Evolutionary conservation across 2,888 invertebrate genomes (phyloP).

Genomic region (Drosophila differens): DNA sequence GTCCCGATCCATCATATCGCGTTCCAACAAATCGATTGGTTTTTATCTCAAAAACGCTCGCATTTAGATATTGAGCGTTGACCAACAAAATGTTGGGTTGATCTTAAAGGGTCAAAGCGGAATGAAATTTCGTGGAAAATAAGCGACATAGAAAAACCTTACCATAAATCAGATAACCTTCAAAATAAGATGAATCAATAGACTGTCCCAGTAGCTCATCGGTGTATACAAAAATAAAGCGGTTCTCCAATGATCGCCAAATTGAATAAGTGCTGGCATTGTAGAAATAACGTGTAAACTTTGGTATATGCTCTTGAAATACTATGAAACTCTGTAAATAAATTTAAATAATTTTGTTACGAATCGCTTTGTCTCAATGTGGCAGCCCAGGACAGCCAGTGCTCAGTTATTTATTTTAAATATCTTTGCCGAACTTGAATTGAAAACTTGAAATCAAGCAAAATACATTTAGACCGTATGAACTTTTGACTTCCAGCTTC

Average conservation of each 20-base stretch:
- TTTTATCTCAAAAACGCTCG: slow-evolving; percentile 70
- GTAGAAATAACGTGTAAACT: slow-evolving; percentile 70
- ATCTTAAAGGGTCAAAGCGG: slow-evolving; percentile 56
- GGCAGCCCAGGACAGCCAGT: not conserved
- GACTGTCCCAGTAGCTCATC: slow-evolving; percentile 44
- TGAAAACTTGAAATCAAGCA: too few relatives aligned
- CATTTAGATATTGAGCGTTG: slow-evolving; percentile 51
- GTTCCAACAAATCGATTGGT: slow-evolving; percentile 80
- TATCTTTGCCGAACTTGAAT: too few relatives aligned
- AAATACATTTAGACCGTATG: too few relatives aligned
- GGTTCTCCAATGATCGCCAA: slow-evolving; percentile 72
- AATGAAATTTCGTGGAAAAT: too few relatives aligned
- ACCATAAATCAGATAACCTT: slow-evolving; percentile 71
- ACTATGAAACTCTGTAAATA: slow-evolving; percentile 67
- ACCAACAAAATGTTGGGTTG: slow-evolving; percentile 79
- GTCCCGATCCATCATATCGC: slow-evolving; percentile 41
- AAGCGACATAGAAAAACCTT: not conserved
- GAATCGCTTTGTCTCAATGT: not conserved
- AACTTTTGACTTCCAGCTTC: too few relatives aligned
- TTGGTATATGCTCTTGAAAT: slow-evolving; percentile 79
- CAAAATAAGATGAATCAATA: slow-evolving; percentile 37
- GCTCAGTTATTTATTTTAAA: too few relatives aligned
- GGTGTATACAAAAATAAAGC: slow-evolving; percentile 74
- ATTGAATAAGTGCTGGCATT: slow-evolving; percentile 71
- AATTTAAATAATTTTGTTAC: not conserved